These are phyloP conservation scores for Acleris holmiana DNA, from an alignment of 2,888 invertebrate species.

Conservation along the genomic window DNA sequence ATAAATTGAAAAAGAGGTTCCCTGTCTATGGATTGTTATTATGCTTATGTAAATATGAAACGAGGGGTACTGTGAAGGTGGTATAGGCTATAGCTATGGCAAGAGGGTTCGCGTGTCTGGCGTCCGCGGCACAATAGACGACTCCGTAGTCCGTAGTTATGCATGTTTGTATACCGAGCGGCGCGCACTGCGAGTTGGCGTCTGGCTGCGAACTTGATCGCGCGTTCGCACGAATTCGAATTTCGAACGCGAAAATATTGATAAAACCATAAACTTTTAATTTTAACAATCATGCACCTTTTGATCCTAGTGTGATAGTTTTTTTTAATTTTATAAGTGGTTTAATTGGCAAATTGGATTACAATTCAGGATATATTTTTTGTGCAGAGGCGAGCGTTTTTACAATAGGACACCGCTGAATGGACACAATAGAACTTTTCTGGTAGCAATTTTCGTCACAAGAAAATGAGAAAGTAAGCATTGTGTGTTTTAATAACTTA, in stretches of 20 bases:
- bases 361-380: slow-evolving; percentile 49
- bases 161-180: slow-evolving; percentile 58
- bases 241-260: slow-evolving; percentile 54
- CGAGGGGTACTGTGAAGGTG: slow-evolving; percentile 44
- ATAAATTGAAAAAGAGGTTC: slow-evolving; percentile 8
- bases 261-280: slow-evolving; percentile 39
- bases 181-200: slow-evolving; percentile 73
- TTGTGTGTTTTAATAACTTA: slow-evolving; percentile 58
- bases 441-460: slow-evolving; percentile 69
- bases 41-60: slow-evolving; percentile 29
- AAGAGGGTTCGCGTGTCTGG: slow-evolving; percentile 78
- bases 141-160: slow-evolving; percentile 67
- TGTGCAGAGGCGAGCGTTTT: slow-evolving; percentile 55
- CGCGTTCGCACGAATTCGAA: slow-evolving; percentile 69
- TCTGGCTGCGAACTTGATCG: slow-evolving; percentile 76
- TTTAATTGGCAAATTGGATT: slow-evolving; percentile 44
- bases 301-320: slow-evolving; percentile 31
- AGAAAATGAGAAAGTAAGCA: slow-evolving; percentile 82
- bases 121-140: slow-evolving; percentile 69
- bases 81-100: slow-evolving; percentile 55
- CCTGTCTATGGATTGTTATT: slow-evolving; percentile 24
- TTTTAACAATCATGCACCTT: slow-evolving; percentile 25
- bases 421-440: slow-evolving; percentile 70
- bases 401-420: slow-evolving; percentile 58
- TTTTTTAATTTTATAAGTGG: slow-evolving; percentile 45